Evolutionary conservation across 2,797 vertebrate genomes (phyloP).

Genomic region (Peromyscus eremicus): DNA sequence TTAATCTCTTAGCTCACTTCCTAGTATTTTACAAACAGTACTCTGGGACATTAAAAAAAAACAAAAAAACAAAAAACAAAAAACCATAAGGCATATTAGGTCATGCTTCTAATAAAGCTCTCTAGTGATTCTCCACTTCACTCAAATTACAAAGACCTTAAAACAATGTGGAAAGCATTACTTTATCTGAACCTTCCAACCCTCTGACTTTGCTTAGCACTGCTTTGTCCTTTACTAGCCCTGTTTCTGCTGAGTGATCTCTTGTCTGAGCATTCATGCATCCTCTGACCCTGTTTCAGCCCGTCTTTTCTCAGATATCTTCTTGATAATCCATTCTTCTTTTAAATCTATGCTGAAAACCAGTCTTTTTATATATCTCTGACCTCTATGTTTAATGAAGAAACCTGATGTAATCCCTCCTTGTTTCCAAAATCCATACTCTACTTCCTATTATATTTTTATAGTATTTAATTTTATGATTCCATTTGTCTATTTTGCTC

Average conservation of each 20-base stretch:
- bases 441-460: neutral
- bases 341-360: constrained; percentile 52
- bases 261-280: neutral
- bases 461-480: constrained; percentile 32
- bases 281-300: neutral
- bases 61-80: neutral
- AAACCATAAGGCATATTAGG: neutral
- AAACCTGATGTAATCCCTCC: neutral
- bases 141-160: constrained; percentile 26
- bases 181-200: neutral
- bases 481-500: neutral
- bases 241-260: neutral
- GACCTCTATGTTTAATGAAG: neutral
- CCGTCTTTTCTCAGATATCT: neutral
- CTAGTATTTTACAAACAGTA: constrained; percentile 5
- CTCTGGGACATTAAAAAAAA: neutral
- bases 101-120: neutral
- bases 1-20: constrained; percentile 7
- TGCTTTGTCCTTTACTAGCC: neutral
- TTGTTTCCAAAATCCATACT: neutral
- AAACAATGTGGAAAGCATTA: neutral
- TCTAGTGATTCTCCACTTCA: constrained; percentile 5
- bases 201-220: neutral
- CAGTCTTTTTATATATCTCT: constrained; percentile 18
- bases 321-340: neutral